Conservation (phyloP, 2,888 invertebrate species). For the Folsomia manolachei region DNA sequence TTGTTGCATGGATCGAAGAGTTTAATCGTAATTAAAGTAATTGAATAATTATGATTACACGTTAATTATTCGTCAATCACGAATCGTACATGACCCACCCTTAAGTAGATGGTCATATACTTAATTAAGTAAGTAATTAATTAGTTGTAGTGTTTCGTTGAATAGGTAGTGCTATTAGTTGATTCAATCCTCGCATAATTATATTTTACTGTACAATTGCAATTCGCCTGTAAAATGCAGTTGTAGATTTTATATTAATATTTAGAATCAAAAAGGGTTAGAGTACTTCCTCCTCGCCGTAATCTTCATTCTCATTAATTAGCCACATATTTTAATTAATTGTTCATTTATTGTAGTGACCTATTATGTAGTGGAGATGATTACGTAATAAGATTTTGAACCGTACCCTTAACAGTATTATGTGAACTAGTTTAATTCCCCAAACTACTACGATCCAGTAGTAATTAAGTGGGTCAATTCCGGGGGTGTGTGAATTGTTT, state of each 20-base stretch:
- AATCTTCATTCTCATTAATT: not conserved
- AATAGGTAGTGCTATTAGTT: constrained; percentile 15
- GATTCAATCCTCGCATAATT: not conserved
- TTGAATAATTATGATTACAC: too few species aligned
- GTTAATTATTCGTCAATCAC: not conserved
- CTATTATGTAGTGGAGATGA: not conserved
- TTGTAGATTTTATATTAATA: not conserved
- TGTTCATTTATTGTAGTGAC: not conserved
- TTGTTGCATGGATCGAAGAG: not conserved
- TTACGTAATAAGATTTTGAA: not conserved
- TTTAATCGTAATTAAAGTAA: not conserved
- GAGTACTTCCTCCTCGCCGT: not conserved
- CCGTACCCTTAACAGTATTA: not conserved
- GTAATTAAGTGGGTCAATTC: too few species aligned
- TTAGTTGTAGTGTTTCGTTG: constrained; percentile 5
- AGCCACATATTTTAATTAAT: not conserved
- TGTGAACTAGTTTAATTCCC: too few species aligned
- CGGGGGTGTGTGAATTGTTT: too few species aligned
- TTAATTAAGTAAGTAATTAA: not conserved
- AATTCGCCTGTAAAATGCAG: not conserved
- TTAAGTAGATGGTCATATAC: not conserved
- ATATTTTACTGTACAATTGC: not conserved
- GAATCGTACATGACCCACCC: not conserved
- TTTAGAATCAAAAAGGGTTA: not conserved
- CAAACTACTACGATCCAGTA: too few species aligned